Base-by-base conservation (phyloP, 2,113 vertebrate genomes). In the Mellivora capensis region DNA sequence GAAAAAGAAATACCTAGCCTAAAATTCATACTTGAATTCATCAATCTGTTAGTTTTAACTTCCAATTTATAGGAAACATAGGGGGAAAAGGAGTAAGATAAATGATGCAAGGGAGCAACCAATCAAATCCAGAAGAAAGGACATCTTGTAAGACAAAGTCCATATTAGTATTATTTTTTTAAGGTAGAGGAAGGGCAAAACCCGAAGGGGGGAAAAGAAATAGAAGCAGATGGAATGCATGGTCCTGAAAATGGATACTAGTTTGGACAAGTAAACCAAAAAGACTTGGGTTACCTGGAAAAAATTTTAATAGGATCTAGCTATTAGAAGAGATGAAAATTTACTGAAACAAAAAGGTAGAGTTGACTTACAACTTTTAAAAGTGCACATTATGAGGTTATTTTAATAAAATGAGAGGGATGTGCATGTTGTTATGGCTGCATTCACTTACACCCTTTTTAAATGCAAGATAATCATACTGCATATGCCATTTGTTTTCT, bases 21-120 rank as follows among this genome's bases (percentile, higher is more conserved):
- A 86, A 72, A 91, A 61, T 64, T 86, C 47, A 93, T 23, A 64
- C 39, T 84, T 91, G 34, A 97, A 79, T 74, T 23, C 21, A 89
- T 82, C 39, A 69, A 42, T 18, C 39, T 69, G 42, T 97, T 85
- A 85, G 61, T 37, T 88, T 9, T 69, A 96, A 76, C 18, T 91
- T 93, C 5, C 15, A 83, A 83, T 49, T 82, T 79, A 93, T 4
- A 86, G 23, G 29, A 82, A 83, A 77, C 34, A 77, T 9, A 96
- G 18, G 12, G 15, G 37, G 27, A 13, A 77, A 91, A 71, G 29
- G 37, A 94, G 18, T n/a, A 80, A 85, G 18, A 29, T 95, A 96
- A 83, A 90, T 87, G 42, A 69, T 90, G 42, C 14, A 96, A 89
- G 39, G n/a, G 87, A 90, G 37, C 69, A 93, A 93, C 62, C 23